These are phyloP conservation scores for Stenurella melanura DNA, from an alignment of 2,888 invertebrate species.

Conservation along the genomic window DNA sequence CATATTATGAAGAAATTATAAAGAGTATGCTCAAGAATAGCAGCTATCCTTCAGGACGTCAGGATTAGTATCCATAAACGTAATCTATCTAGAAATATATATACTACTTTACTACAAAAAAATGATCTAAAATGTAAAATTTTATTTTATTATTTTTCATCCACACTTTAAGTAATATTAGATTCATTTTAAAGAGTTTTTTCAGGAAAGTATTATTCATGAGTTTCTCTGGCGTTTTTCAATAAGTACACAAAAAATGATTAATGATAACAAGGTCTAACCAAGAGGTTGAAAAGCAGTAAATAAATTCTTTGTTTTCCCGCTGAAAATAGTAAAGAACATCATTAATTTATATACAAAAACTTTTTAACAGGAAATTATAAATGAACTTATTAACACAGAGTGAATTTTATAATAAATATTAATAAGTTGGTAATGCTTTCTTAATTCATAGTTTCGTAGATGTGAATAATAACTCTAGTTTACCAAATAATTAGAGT, in stretches of 20 bases:
- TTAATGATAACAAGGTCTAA: conserved; percentile 54
- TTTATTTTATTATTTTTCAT: conserved; percentile 7
- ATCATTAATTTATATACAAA: conserved; percentile 55
- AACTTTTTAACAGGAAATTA: conserved; percentile 48
- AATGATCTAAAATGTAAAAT: too few relatives aligned
- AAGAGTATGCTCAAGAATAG: too few relatives aligned
- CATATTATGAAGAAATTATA: too few relatives aligned
- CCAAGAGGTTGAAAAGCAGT: conserved; percentile 53
- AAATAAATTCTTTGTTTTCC: conserved; percentile 58
- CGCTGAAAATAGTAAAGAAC: conserved; percentile 46
- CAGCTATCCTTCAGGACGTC: too few relatives aligned
- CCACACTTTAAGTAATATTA: conserved; percentile 3
- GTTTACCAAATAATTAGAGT: conserved; percentile 15
- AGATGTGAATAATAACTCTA: conserved; percentile 17
- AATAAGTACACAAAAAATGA: conserved; percentile 56
- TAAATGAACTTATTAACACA: conserved; percentile 47
- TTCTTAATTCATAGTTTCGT: conserved; percentile 3
- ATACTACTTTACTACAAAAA: too few relatives aligned
- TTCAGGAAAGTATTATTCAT: conserved; percentile 47
- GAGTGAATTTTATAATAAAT: conserved; percentile 43
- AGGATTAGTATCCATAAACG: too few relatives aligned
- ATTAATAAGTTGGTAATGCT: conserved; percentile 35
- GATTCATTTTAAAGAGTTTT: conserved; percentile 38
- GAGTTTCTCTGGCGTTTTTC: conserved; percentile 51
- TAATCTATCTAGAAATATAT: too few relatives aligned